Base-by-base conservation (phyloP, 2,888 invertebrate species). In the Diarsia rubi region DNA sequence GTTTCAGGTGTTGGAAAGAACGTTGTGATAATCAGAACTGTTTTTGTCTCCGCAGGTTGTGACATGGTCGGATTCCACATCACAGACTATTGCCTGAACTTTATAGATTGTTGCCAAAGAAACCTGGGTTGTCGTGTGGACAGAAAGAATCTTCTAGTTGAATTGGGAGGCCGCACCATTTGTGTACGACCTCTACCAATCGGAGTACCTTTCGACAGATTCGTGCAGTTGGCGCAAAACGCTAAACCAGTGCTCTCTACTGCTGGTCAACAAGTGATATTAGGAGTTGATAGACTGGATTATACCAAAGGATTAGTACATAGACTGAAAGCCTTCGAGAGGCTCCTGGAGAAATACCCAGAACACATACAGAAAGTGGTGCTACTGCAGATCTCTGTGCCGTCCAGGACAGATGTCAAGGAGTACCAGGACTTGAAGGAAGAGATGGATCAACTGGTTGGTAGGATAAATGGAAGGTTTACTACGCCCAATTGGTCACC, bases 11-110 rank as follows among this genome's bases (percentile, higher is more conserved):
- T 52, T 24, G 1, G 0, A 24, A 42, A 42, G n/a, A 47, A 37
- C 8, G 1, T 59, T 12, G 2, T 57, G 54, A 19, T 64, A 45
- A 42, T 37, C 24, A 42, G 5, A 4, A 4, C 44, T 67, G 1
- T 79, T 66, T 60, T 4, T 69, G 88, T 75, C 47, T 84, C 90
- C 88, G 21, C 92, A 97, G 98, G 98, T 87, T 98, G 99, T 93
- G 99, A 99, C 90, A 98, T 99, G 98, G 98, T 99, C 63, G 98
- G 98, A 57, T 99, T 99, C 92, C 99, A 99, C 92, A 99, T 98
- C 88, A 98, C 98, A 83, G 98, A 99, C 92, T 99, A 99, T 92
- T 99, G 99, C 89, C 94, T 98, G 79, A 99, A 99, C 94, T 99
- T 99, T 91, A 98, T 99, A 52, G 99, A 99, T 91, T 99, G 99